Evolutionary conservation across 2,797 vertebrate species (phyloP).

Genomic region (Myripristis murdjan): DNA sequence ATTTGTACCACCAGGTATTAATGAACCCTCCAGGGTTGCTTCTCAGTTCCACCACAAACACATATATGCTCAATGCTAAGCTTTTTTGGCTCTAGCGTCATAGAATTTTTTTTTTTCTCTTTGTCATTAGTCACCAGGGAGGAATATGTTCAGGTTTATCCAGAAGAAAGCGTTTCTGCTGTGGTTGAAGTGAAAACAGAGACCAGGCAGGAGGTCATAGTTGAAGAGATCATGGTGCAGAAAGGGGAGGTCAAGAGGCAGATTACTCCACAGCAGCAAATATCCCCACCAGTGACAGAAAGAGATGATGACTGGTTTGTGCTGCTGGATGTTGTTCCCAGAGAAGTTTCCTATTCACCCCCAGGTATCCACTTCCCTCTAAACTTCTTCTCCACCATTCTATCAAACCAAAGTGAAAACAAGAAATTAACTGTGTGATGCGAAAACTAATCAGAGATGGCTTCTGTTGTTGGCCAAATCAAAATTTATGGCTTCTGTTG

Average conservation of each 20-base stretch:
- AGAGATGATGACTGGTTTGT: conserved; percentile 77
- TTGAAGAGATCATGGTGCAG: conserved; percentile 43
- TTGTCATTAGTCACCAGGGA: conserved; percentile 52
- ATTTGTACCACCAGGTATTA: conserved; percentile 68
- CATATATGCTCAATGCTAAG: neutral
- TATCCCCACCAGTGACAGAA: conserved; percentile 40
- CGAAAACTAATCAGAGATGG: neutral
- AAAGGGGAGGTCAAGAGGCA: conserved; percentile 38
- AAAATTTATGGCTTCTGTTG: neutral
- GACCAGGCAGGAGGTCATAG: conserved; percentile 37
- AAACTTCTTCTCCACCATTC: neutral
- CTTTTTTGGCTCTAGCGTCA: conserved; percentile 1
- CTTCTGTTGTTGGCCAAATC: neutral
- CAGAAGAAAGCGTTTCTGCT: conserved; percentile 41
- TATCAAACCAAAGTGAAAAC: neutral
- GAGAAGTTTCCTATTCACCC: conserved; percentile 36
- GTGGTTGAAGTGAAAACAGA: conserved; percentile 22
- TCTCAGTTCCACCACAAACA: neutral
- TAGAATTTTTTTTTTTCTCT: conserved; percentile 23
- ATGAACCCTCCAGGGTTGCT: neutral
- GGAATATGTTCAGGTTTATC: conserved; percentile 38
- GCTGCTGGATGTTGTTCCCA: conserved; percentile 64
- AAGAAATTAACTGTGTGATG: neutral
- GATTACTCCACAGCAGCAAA: conserved; percentile 42
- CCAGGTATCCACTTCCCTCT: conserved; percentile 65